Evolutionary conservation across 2,113 vertebrate species (phyloP).

Genomic region (Perccottus glenii): DNA sequence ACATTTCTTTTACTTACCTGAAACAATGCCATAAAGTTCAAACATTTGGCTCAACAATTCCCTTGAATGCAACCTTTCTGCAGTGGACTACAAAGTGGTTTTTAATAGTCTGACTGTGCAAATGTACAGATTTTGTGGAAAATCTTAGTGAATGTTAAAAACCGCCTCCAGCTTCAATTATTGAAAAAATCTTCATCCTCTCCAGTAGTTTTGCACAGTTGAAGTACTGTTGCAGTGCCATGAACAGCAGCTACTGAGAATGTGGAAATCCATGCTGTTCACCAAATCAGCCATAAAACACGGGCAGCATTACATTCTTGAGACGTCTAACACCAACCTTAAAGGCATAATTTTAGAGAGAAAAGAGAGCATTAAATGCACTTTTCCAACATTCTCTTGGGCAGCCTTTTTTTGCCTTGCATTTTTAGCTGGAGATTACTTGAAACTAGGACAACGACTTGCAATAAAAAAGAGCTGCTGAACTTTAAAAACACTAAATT

Average conservation of each 20-base stretch:
- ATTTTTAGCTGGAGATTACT: constrained; percentile 52
- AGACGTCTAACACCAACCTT: constrained; percentile 2
- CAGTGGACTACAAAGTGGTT: neutral
- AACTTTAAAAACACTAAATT: constrained; percentile 67
- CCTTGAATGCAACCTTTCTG: no score
- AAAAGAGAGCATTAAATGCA: constrained; percentile 18
- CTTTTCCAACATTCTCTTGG: constrained; percentile 10
- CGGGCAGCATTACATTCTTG: constrained; percentile 1
- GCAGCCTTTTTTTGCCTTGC: constrained; percentile 21
- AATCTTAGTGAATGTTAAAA: neutral
- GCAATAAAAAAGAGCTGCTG: constrained; percentile 38
- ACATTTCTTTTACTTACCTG: constrained; percentile 4
- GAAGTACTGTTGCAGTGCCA: constrained; percentile 15
- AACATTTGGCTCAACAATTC: no score
- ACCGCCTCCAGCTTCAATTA: neutral
- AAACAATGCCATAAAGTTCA: no score
- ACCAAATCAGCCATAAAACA: constrained; percentile 10
- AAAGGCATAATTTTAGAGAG: constrained; percentile 23
- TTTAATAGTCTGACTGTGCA: neutral
- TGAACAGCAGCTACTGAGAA: constrained; percentile 1
- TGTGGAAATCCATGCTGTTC: constrained; percentile 1
- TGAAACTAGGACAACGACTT: constrained; percentile 51
- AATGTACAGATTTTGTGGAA: neutral
- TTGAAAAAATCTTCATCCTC: constrained; percentile 14
- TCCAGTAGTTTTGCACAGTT: constrained; percentile 22